Evolutionary conservation across 2,888 invertebrate genomes (phyloP).

Genomic region (Copidosoma aretas): DNA sequence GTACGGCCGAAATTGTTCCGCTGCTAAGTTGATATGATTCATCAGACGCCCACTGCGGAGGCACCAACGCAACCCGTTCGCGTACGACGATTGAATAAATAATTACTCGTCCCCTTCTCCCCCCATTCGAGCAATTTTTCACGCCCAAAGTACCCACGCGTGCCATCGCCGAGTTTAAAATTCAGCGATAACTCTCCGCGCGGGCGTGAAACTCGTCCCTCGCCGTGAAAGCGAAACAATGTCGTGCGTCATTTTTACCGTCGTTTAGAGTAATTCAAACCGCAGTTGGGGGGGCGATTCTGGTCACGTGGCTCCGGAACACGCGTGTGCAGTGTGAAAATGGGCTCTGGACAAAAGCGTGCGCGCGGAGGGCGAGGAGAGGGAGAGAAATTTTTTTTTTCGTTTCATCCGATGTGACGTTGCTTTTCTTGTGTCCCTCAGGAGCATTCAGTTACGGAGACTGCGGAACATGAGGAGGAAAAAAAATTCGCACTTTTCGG

Average conservation of each 20-base stretch:
- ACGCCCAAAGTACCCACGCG: conserved; percentile 29
- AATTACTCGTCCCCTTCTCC: background rate
- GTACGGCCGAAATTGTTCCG: too few species aligned
- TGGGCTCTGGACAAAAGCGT: background rate
- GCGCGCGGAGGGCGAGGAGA: conserved; percentile 7
- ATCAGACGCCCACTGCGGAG: too few species aligned
- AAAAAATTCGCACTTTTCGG: conserved; percentile 11
- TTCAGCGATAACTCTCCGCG: conserved; percentile 14
- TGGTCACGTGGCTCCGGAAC: background rate
- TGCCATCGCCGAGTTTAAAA: conserved; percentile 16
- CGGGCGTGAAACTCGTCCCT: conserved; percentile 10
- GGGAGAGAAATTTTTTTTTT: background rate
- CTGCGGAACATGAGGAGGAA: conserved; percentile 1
- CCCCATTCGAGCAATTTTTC: conserved; percentile 11
- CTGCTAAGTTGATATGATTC: too few species aligned
- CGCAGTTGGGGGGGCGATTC: too few species aligned
- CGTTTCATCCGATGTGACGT: background rate
- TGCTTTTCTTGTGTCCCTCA: conserved; percentile 12
- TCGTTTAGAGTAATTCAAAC: conserved; percentile 44
- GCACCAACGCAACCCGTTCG: too few species aligned
- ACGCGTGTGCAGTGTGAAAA: background rate
- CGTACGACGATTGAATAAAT: conserved; percentile 11
- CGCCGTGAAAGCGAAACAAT: conserved; percentile 6
- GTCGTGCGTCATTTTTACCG: conserved; percentile 25
- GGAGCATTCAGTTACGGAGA: conserved; percentile 22